Conservation (phyloP, 2,797 vertebrate species). For the Oreochromis mossambicus region DNA sequence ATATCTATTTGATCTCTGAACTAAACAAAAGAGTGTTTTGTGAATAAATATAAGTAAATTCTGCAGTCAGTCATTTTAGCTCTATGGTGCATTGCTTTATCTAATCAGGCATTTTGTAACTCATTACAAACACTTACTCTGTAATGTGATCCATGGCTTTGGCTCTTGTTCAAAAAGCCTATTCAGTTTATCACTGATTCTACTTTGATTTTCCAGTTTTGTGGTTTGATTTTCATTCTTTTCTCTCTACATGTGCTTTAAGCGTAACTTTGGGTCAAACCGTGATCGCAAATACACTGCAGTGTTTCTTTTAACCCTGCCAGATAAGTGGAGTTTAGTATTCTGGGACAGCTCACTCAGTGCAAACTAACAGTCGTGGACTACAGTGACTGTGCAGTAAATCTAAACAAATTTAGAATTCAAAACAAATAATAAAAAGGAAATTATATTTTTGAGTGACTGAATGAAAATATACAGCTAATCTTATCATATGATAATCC, state of each 20-base stretch:
- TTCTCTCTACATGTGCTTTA: background rate
- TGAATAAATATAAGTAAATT: background rate
- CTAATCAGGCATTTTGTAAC: background rate
- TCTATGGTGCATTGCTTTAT: constrained; percentile 59
- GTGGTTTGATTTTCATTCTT: background rate
- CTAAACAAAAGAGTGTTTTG: background rate
- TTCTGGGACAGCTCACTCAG: background rate
- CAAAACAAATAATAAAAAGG: background rate
- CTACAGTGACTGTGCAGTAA: background rate
- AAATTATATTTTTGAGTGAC: background rate
- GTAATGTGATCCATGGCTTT: background rate
- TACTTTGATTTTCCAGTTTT: constrained; percentile 23
- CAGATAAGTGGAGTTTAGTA: background rate
- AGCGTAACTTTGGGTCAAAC: constrained; percentile 15
- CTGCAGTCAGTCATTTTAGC: constrained; percentile 28
- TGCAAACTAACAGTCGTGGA: background rate
- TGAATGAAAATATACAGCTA: background rate
- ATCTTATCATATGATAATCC: background rate
- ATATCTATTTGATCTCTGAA: background rate
- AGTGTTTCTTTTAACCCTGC: background rate
- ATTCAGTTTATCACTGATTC: constrained; percentile 34
- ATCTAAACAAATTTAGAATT: background rate
- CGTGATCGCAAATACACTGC: constrained; percentile 20
- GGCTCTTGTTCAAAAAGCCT: background rate
- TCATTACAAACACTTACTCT: background rate